Conservation (phyloP, 2,797 vertebrate genomes). For the Phataginus tetradactyla region DNA sequence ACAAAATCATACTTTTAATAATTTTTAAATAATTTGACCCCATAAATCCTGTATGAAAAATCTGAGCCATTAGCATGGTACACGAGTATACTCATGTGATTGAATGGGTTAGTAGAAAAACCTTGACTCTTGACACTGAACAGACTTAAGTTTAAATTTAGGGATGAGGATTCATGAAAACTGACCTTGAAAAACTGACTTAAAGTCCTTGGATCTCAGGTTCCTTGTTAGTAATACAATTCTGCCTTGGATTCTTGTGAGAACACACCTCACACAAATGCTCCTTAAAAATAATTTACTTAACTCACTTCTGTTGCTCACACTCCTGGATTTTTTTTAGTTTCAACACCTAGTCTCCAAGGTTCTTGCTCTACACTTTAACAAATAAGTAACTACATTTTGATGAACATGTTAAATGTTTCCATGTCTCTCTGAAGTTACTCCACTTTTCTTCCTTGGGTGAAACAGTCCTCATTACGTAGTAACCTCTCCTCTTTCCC, state of each 20-base stretch:
- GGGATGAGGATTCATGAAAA: neutral
- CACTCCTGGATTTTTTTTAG: neutral
- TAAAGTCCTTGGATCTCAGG: neutral
- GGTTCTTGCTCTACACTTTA: neutral
- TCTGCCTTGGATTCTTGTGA: neutral
- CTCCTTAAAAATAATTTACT: neutral
- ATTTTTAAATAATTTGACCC: neutral
- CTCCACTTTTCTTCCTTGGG: neutral
- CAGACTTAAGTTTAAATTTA: neutral
- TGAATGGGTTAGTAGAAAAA: neutral
- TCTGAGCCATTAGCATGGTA: neutral
- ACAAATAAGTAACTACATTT: neutral
- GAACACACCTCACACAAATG: neutral
- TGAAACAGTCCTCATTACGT: neutral
- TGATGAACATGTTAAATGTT: neutral
- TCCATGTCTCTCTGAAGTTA: neutral
- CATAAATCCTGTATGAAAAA: neutral
- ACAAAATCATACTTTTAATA: neutral
- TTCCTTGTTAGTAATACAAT: neutral
- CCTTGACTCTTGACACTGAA: neutral
- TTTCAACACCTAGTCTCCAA: neutral
- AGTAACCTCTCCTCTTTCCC: neutral
- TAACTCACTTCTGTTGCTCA: fast-evolving
- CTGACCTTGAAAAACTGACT: neutral
- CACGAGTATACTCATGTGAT: neutral